Base-by-base conservation (phyloP, 2,888 invertebrate genomes). In the Ctenicera cuprea region DNA sequence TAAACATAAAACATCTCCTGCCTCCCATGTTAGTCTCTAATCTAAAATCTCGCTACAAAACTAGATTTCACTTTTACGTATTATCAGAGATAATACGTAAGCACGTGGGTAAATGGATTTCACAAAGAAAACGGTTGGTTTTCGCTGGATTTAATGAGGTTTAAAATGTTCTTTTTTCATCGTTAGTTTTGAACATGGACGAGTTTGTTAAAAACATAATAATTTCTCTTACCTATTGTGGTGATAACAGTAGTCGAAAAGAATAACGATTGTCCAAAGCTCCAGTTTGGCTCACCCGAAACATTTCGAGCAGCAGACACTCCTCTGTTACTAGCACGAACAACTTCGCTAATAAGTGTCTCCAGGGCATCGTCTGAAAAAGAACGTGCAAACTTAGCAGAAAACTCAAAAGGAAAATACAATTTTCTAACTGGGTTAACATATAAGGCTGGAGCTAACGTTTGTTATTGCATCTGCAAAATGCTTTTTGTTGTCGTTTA, bases 221-320 rank as follows among this genome's bases (percentile, higher is more conserved):
- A 16, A 48, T 48, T 18, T 48, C 5, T 18, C 85, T 87, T 86
- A 94, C 94, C 95, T 77, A 96, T 96, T 62, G 96, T 97, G n/a
- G 95, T 96, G 74, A 97, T 91, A 8, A 96, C 93, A 0, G 96
- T 96, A 62, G 94, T 93, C 0, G 95, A 93, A 86, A 97, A 97
- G 89, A 97, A 96, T 68, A 97, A 87, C 0, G 96, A 94, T 86
- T 96, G 95, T 20, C 95, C 96, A 85, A 96, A 96, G 85, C 94
- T 94, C 97, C 96, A 97, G 87, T 95, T 95, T 11, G 94, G 93
- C 76, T 94, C 94, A 1, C 92, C 92, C 61, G 93, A 92, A 30
- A 92, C 92, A 87, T 96, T 96, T 72, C 90, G 89, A 0, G 92
- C 89, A 0, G 94, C 94, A 0, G 94, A 93, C 50, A 95, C 94